Evolutionary conservation across 2,888 invertebrate species (phyloP).

Genomic region (Rhaphigaster nebulosa): DNA sequence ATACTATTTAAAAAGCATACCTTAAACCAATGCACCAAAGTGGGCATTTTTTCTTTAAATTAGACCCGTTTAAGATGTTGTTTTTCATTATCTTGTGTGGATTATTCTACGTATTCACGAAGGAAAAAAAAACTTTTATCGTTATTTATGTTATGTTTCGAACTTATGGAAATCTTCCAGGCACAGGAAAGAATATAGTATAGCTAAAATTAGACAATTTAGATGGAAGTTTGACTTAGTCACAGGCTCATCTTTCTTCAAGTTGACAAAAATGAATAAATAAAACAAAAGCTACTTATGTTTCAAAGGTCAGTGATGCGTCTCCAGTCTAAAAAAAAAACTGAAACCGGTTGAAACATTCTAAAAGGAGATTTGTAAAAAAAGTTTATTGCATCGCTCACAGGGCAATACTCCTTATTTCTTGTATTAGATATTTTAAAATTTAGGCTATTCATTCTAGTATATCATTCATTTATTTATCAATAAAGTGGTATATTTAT

Average conservation of each 20-base stretch:
- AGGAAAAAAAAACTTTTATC: neutral
- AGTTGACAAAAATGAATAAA: neutral
- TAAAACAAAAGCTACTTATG: neutral
- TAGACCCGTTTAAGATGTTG: neutral
- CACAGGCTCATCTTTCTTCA: neutral
- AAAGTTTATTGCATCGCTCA: neutral
- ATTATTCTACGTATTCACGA: neutral
- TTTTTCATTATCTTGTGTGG: neutral
- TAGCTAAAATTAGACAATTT: neutral
- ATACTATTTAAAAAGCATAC: neutral
- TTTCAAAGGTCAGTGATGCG: constrained; percentile 6
- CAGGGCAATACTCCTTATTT: neutral
- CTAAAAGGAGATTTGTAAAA: neutral
- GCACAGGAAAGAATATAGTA: neutral
- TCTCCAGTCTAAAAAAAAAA: neutral
- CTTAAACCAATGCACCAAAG: neutral
- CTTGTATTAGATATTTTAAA: neutral
- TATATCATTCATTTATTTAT: neutral
- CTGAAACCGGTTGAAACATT: neutral
- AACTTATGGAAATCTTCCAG: neutral
- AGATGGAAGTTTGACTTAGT: neutral
- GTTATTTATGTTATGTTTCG: neutral
- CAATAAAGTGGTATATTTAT: no score
- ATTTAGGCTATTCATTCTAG: neutral
- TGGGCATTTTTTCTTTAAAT: neutral